These are phyloP conservation scores for Barbus barbus DNA, from an alignment of 2,113 vertebrate species.

Conservation along the genomic window DNA sequence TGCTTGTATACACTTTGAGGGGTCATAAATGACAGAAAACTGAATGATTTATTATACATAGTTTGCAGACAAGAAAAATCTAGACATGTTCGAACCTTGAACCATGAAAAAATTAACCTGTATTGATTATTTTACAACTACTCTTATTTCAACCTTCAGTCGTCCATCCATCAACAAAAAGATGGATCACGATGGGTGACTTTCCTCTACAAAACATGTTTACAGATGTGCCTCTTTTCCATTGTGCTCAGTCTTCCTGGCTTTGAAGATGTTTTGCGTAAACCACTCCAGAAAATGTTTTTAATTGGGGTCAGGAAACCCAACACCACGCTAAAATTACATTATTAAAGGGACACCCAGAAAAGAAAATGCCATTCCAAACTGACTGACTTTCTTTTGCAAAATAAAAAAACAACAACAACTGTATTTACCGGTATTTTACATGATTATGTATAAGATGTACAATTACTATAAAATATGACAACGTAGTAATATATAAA, in stretches of 20 bases:
- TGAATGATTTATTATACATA: background rate
- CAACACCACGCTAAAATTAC: background rate
- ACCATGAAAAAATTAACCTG: background rate
- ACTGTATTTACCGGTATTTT: too few relatives aligned
- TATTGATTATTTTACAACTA: conserved; percentile 19
- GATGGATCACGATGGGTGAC: background rate
- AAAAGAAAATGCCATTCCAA: too few relatives aligned
- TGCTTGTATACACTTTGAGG: background rate
- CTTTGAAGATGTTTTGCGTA: background rate
- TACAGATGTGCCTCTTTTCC: too few relatives aligned
- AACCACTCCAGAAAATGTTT: background rate
- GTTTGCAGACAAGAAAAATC: background rate
- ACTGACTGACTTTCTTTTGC: too few relatives aligned
- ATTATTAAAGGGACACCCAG: too few relatives aligned
- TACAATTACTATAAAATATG: too few relatives aligned
- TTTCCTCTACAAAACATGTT: background rate
- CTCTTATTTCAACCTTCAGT: conserved; percentile 2
- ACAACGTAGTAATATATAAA: too few relatives aligned
- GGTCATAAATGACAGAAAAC: background rate
- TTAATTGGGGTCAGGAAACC: background rate
- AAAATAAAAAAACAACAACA: too few relatives aligned
- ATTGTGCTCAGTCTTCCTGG: too few relatives aligned
- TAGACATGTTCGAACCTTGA: background rate
- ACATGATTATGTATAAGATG: too few relatives aligned
- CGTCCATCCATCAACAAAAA: background rate